phyloP scores from a whole-genome alignment of 2,888 invertebrate genomes.

The Axea sp. region DNA sequence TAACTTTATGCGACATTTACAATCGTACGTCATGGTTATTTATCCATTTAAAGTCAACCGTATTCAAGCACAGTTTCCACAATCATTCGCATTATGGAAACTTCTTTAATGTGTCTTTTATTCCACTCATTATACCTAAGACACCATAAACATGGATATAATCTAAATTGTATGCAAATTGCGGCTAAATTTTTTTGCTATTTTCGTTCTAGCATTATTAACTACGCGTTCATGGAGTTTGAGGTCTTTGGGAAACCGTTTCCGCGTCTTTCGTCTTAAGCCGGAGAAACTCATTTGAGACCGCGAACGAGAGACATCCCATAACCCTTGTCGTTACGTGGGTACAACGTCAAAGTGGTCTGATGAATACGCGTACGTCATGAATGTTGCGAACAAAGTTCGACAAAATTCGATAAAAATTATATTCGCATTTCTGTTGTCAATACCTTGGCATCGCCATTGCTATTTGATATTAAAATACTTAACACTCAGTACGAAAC shows the following conservation, averaged over 20 bases:
- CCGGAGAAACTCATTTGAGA: conserved; percentile 50
- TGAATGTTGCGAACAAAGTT: too few species aligned
- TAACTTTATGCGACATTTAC: conserved; percentile 32
- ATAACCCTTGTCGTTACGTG: conserved; percentile 49
- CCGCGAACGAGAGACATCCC: conserved; percentile 45
- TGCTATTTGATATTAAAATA: too few species aligned
- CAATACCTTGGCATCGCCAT: too few species aligned
- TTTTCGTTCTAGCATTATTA: conserved; percentile 35
- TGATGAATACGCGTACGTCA: conserved; percentile 5
- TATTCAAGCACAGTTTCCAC: conserved; percentile 31
- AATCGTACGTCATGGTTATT: conserved; percentile 28
- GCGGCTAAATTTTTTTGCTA: conserved; percentile 27
- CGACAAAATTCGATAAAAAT: too few species aligned
- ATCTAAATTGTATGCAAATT: conserved; percentile 59
- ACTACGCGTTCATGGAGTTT: conserved; percentile 27
- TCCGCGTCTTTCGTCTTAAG: conserved; percentile 44
- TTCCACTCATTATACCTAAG: conserved; percentile 25
- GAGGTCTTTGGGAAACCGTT: conserved; percentile 49
- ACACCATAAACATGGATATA: conserved; percentile 45
- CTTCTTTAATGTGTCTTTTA: conserved; percentile 54
- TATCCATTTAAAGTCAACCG: conserved; percentile 32
- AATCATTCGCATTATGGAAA: conserved; percentile 53
- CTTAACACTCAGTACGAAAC: too few species aligned
- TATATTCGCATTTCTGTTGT: too few species aligned
- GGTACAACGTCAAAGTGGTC: conserved; percentile 32